Percentiles rank a stretch among this genome's conserved stretches.
These are phyloP conservation scores for Meandrina meandrites DNA, from an alignment of 92 coral and sea anemone genomes.

Conservation along the genomic window DNA sequence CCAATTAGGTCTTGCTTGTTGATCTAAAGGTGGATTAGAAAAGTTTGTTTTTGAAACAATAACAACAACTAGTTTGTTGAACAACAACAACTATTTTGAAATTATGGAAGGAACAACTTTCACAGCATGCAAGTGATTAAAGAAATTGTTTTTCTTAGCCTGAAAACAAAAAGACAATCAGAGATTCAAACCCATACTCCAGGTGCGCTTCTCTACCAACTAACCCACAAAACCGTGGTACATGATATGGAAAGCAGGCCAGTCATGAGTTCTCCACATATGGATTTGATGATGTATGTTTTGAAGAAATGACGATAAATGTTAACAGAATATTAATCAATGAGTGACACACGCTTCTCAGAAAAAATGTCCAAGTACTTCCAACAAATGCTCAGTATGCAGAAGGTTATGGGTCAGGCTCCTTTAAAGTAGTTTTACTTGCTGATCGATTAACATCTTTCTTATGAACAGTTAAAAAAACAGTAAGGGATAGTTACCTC, in stretches of 20 bases:
- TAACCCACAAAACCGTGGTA: background rate
- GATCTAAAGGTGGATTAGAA: slow-evolving; percentile 38
- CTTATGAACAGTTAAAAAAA: no score
- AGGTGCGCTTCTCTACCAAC: background rate
- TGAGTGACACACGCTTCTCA: background rate
- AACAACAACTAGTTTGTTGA: background rate
- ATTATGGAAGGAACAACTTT: no score
- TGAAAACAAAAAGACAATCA: no score
- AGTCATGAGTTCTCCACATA: no score
- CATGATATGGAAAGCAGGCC: background rate
- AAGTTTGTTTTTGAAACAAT: background rate
- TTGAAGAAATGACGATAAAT: no score
- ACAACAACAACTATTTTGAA: background rate
- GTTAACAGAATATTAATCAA: no score
- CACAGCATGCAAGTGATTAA: no score
- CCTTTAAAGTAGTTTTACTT: background rate
- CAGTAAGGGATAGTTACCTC: slow-evolving; percentile 42
- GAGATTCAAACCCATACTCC: background rate
- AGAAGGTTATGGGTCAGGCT: background rate
- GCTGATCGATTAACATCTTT: no score
- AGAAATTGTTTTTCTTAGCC: no score
- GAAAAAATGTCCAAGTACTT: background rate
- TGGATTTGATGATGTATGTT: no score
- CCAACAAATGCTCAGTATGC: background rate
- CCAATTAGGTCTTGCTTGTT: slow-evolving; percentile 82